phyloP scores from a whole-genome alignment of 1,140 invertebrate genomes.

The Drosophila obscura region DNA sequence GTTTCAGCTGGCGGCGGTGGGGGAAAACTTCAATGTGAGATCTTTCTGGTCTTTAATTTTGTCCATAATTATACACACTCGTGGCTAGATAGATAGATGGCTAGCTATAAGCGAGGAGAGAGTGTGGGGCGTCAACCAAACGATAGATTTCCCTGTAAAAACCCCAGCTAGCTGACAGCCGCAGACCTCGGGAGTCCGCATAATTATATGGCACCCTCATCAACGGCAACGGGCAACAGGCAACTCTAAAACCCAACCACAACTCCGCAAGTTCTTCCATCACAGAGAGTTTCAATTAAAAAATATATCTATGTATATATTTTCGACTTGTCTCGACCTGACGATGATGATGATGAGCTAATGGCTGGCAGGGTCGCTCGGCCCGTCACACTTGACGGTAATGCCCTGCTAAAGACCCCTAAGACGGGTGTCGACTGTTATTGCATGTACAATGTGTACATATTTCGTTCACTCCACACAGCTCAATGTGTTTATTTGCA shows the following conservation, averaged over 20 bases:
- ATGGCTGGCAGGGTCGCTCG: constrained; percentile 7
- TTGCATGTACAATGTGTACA: constrained; percentile 21
- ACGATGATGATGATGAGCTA: constrained; percentile 30
- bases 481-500: constrained; percentile 65
- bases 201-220: constrained; percentile 73
- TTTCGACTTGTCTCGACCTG: constrained; percentile 1
- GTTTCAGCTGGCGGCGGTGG: too few relatives aligned
- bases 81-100: too few relatives aligned
- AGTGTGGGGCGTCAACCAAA: constrained; percentile 45
- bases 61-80: constrained; percentile 5
- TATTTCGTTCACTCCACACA: too few relatives aligned
- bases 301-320: constrained; percentile 21
- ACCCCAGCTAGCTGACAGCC: constrained; percentile 50
- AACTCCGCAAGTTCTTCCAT: constrained; percentile 12
- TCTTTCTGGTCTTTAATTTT: not conserved
- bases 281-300: constrained; percentile 56
- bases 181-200: constrained; percentile 19
- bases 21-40: not conserved
- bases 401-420: constrained; percentile 60
- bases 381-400: constrained; percentile 27
- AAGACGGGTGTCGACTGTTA: constrained; percentile 51
- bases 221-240: constrained; percentile 36
- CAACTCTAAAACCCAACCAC: not conserved
- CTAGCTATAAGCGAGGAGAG: constrained; percentile 6
- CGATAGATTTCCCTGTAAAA: constrained; percentile 73